Percentiles rank a stretch among this genome's conserved stretches.
Evolutionary conservation across 2,888 invertebrate species (phyloP).

Genomic region (Stenichneumon culpator): DNA sequence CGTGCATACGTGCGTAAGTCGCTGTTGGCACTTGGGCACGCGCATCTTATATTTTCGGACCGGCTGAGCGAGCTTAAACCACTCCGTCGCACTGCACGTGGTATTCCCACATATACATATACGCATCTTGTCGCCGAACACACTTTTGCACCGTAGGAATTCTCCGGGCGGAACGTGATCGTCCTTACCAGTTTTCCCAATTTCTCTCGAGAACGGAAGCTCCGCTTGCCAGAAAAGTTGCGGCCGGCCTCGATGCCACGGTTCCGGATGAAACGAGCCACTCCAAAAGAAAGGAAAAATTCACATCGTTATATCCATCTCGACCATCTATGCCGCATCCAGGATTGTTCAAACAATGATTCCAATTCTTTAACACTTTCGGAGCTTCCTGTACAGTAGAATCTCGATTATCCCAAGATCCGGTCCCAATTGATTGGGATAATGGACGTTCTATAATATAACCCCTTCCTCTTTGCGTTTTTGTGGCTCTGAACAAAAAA

Average conservation of each 20-base stretch:
- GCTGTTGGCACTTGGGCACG: constrained; percentile 83
- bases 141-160: constrained; percentile 38
- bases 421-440: background rate
- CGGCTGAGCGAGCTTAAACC: background rate
- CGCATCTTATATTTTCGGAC: constrained; percentile 75
- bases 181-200: constrained; percentile 36
- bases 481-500: background rate
- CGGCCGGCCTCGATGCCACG: background rate
- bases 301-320: constrained; percentile 40
- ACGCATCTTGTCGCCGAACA: constrained; percentile 34
- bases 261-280: constrained; percentile 34
- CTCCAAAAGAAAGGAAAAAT: constrained; percentile 34
- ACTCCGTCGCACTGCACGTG: background rate
- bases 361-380: constrained; percentile 31
- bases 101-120: constrained; percentile 39
- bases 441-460: background rate
- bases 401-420: background rate
- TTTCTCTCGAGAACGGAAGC: constrained; percentile 27
- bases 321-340: background rate
- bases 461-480: background rate
- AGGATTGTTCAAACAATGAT: constrained; percentile 17
- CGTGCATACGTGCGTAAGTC: constrained; percentile 77
- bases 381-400: background rate
- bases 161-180: constrained; percentile 59
- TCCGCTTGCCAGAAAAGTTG: constrained; percentile 43